A percentile compares a stretch with the other conserved stretches of the same genome.
phyloP scores from a whole-genome alignment of 2,888 invertebrate genomes.

The Phoenoteleia sp. region DNA sequence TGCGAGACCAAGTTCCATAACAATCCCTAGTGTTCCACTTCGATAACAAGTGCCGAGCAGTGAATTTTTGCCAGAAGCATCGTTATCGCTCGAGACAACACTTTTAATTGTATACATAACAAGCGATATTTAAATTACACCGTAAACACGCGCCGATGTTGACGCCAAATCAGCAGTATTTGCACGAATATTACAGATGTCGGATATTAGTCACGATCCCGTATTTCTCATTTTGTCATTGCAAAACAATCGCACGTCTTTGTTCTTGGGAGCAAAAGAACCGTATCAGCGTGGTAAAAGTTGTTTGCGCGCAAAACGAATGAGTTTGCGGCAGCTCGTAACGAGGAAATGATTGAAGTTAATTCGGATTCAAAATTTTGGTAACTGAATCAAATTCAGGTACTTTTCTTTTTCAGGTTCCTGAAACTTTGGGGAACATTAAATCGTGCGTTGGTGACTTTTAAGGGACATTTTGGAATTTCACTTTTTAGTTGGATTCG shows the following conservation, averaged over 20 bases:
- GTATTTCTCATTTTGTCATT: constrained; percentile 37
- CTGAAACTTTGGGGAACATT: too few relatives aligned
- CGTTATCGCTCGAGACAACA: constrained; percentile 34
- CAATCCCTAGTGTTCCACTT: background rate
- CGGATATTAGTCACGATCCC: constrained; percentile 21
- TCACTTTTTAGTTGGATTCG: too few relatives aligned
- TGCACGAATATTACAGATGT: constrained; percentile 10
- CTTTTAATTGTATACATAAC: constrained; percentile 46
- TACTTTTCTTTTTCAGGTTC: too few relatives aligned
- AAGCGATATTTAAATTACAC: constrained; percentile 46
- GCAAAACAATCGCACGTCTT: constrained; percentile 24
- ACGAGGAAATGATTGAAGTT: too few relatives aligned
- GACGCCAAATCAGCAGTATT: constrained; percentile 52
- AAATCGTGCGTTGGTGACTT: too few relatives aligned
- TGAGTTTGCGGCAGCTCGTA: too few relatives aligned
- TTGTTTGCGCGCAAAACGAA: too few relatives aligned
- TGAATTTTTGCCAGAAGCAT: constrained; percentile 29
- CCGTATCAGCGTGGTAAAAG: too few relatives aligned
- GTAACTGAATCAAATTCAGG: too few relatives aligned
- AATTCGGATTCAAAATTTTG: too few relatives aligned
- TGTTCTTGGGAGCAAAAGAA: too few relatives aligned
- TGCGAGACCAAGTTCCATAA: constrained; percentile 11
- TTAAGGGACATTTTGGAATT: too few relatives aligned
- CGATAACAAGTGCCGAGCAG: background rate
- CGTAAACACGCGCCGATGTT: constrained; percentile 51